Conservation (phyloP, 1,140 invertebrate genomes). For the Trichomalopsis sarcophagae region DNA sequence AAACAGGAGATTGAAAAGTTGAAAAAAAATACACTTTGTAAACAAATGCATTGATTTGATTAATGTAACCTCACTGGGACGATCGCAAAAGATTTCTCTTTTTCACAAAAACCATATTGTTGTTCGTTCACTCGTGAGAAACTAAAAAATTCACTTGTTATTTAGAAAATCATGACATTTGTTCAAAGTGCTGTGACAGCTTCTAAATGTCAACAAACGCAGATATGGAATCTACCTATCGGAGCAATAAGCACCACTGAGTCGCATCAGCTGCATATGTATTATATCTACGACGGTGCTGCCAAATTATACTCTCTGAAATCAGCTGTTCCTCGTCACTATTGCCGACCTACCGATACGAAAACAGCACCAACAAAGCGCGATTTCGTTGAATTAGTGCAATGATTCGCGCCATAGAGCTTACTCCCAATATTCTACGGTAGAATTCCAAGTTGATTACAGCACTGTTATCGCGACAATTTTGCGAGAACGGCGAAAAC, state of each 20-base stretch:
- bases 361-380: not conserved
- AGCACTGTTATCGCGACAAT: too few relatives aligned
- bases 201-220: conserved; percentile 43
- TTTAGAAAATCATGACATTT: not conserved
- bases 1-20: not conserved
- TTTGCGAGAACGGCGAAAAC: too few relatives aligned
- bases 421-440: not conserved
- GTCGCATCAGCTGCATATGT: not conserved
- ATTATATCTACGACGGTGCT: conserved; percentile 19
- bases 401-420: not conserved
- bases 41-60: conserved; percentile 39
- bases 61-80: conserved; percentile 36
- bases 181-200: conserved; percentile 22
- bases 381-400: too few relatives aligned
- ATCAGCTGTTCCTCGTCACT: not conserved
- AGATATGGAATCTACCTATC: conserved; percentile 19
- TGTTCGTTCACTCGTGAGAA: not conserved
- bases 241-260: conserved; percentile 35
- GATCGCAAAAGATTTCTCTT: not conserved
- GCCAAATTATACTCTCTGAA: conserved; percentile 28
- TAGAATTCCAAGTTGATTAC: too few relatives aligned
- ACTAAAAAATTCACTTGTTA: not conserved
- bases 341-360: not conserved
- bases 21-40: conserved; percentile 14
- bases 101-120: conserved; percentile 15